Conservation (phyloP, 2,797 vertebrate genomes). For the Notolabrus celidotus region DNA sequence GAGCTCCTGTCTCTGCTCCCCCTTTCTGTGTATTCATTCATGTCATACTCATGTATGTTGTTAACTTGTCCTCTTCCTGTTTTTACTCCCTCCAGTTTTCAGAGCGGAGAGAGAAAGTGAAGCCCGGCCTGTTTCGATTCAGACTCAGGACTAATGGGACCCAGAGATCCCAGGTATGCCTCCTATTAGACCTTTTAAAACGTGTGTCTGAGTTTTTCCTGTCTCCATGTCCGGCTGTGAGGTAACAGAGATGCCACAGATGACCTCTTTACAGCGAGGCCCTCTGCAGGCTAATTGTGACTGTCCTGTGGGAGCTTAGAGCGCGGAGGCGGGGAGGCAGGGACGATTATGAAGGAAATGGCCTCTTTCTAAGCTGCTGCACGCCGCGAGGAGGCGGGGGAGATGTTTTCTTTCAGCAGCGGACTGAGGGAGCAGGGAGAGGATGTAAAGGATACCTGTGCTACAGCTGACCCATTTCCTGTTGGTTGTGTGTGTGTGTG, state of each 20-base stretch:
- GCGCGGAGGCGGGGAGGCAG: slow-evolving; percentile 47
- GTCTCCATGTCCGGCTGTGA: slow-evolving; percentile 26
- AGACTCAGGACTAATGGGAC: too few species aligned
- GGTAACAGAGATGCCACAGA: slow-evolving; percentile 63
- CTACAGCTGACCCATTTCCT: slow-evolving; percentile 69
- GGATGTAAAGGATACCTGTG: slow-evolving; percentile 75
- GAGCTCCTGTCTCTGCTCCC: too few species aligned
- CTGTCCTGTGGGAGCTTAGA: slow-evolving; percentile 67
- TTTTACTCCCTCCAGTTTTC: too few species aligned
- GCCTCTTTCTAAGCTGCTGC: slow-evolving; percentile 48
- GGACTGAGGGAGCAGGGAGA: too few species aligned
- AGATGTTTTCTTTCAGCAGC: too few species aligned
- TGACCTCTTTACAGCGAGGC: slow-evolving; percentile 44
- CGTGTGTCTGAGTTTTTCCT: slow-evolving; percentile 3
- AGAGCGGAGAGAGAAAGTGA: too few species aligned
- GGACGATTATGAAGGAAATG: slow-evolving; percentile 77
- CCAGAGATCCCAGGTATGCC: slow-evolving; percentile 6
- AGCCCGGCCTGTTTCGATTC: background rate
- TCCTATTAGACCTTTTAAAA: slow-evolving; percentile 2
- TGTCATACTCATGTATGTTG: too few species aligned
- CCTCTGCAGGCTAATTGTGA: slow-evolving; percentile 54
- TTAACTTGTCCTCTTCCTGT: too few species aligned
- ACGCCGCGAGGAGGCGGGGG: too few species aligned
- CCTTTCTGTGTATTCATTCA: too few species aligned
- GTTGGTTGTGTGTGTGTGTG: slow-evolving; percentile 44